These are phyloP conservation scores for Cheirogaleus major DNA, from an alignment of 2,797 vertebrate species.

Conservation along the genomic window DNA sequence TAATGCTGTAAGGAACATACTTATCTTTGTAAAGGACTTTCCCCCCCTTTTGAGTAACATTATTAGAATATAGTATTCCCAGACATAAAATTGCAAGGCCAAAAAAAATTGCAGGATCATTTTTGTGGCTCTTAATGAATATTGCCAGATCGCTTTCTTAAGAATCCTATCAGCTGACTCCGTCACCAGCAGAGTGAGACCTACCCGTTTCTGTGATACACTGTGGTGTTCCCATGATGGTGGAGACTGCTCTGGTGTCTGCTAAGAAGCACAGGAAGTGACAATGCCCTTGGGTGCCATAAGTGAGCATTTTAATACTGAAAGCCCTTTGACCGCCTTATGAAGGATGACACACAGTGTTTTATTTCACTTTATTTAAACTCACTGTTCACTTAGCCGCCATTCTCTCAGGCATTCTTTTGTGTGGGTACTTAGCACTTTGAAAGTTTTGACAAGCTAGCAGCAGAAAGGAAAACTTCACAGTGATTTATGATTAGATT, in stretches of 20 bases:
- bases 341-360: fast-evolving
- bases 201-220: fast-evolving
- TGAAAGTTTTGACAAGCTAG: neutral
- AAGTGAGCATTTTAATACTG: neutral
- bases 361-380: neutral
- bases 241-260: fast-evolving
- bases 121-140: neutral
- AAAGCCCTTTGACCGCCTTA: neutral
- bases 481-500: neutral
- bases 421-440: neutral
- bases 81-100: neutral
- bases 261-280: neutral
- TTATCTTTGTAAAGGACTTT: neutral
- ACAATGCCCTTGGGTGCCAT: fast-evolving
- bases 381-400: neutral
- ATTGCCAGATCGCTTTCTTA: neutral
- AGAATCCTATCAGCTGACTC: fast-evolving
- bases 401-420: neutral
- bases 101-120: neutral
- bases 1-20: neutral
- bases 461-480: neutral
- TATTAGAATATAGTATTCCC: neutral
- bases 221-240: fast-evolving
- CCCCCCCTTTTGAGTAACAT: neutral
- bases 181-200: neutral